These are phyloP conservation scores for Nowickia ferox DNA, from an alignment of 2,888 invertebrate genomes.

Conservation along the genomic window DNA sequence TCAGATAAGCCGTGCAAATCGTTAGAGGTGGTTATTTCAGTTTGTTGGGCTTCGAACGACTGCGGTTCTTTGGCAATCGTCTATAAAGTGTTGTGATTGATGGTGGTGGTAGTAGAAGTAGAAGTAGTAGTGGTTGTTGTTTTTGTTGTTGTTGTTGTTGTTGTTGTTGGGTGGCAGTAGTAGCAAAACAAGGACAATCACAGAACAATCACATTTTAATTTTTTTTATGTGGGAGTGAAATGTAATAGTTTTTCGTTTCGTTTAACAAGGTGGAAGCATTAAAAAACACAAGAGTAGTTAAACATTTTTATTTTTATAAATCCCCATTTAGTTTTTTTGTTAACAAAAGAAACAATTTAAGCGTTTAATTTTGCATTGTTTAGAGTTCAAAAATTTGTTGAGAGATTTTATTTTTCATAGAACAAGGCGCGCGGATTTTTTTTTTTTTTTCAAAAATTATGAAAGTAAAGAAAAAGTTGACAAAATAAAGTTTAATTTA, in stretches of 20 bases:
- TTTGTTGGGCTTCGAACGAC: conserved; percentile 80
- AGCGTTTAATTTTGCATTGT: conserved; percentile 61
- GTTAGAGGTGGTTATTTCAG: conserved; percentile 78
- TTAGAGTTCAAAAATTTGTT: conserved; percentile 60
- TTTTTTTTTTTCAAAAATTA: conserved; percentile 72
- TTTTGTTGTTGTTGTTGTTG: conserved; percentile 38
- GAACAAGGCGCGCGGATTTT: conserved; percentile 53
- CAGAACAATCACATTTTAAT: conserved; percentile 66
- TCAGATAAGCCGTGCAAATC: conserved; percentile 83
- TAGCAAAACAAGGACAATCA: conserved; percentile 58
- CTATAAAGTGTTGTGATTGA: conserved; percentile 69
- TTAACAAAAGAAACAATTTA: conserved; percentile 40
- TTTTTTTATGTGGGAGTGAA: conserved; percentile 29
- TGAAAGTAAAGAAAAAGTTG: conserved; percentile 79
- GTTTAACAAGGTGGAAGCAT: conserved; percentile 23
- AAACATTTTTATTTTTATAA: conserved; percentile 11
- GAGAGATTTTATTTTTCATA: conserved; percentile 48
- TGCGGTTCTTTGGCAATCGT: conserved; percentile 78
- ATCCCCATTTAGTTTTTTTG: conserved; percentile 15
- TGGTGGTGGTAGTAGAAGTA: conserved; percentile 29
- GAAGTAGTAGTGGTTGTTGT: conserved; percentile 38
- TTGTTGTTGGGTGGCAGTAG: conserved; percentile 30
- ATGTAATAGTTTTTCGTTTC: neutral
- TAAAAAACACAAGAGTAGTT: conserved; percentile 13
- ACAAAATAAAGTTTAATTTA: conserved; percentile 75